Evolutionary conservation across 2,888 invertebrate genomes (phyloP), one percentile per base, ranked within the genome.

Genomic region (Tetragnatha montana): DNA sequence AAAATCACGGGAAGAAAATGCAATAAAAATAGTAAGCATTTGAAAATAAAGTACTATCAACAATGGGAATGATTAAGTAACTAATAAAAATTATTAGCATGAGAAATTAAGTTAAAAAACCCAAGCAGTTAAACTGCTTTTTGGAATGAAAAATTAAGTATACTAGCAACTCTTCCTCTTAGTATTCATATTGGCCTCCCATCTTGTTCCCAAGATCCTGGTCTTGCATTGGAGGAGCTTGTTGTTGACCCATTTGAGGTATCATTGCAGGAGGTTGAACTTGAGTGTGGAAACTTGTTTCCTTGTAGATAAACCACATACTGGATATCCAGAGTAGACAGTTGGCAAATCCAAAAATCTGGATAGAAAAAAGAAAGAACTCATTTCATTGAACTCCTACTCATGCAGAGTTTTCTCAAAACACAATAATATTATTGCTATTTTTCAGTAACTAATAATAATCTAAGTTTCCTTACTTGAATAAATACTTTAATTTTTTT

Each of bases 221-320:
- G 51, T 91, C 88, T 85, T 91, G 91, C 85, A 91, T 86, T 8
- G 91, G 91, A 14, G 91, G 88, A 47, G 88, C 88, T 81, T 90
- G 87, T 50, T 90, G 90, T 70, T 88, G 91, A 12, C 88, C 91
- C 90, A 90, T 90, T 50, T 82, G 90, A 74, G 90, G 90, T 7
- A 90, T 4, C 90, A 90, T 90, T 68, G 76, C 84, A 12, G 91
- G 91, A 14, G 88, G 86, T 47, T 88, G 88, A 73, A 88, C 47
- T 75, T 91, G 91, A 49, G 76, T 76, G 47, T 92, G 92, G 89
- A 92, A 93, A 71, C 81, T 91, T 21, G 96, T 96, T 93, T 96
- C 96, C 93, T 96, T 96, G 94, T 95, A 96, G 90, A 96, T 93
- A 93, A 96, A 96, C 96, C 96, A 96, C 91, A 96, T 93, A 93